phyloP scores from a whole-genome alignment of 2,888 invertebrate species.

The Sarcophaga rosellei region DNA sequence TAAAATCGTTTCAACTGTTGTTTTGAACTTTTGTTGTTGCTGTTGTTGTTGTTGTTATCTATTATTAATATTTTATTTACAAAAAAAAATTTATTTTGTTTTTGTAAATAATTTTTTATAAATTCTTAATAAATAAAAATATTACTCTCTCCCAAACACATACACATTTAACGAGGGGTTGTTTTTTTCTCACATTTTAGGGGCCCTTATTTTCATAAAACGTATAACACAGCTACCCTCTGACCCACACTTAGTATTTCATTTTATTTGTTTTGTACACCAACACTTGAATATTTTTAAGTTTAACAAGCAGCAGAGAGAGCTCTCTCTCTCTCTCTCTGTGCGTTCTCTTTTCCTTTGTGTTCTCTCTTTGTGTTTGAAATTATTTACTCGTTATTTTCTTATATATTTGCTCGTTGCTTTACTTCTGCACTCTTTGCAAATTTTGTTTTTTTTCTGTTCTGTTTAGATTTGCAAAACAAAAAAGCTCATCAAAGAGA shows the following conservation, averaged over 20 bases:
- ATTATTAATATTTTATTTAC: no score
- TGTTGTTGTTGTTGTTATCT: no score
- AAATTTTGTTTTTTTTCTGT: conserved; percentile 36
- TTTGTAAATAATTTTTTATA: conserved; percentile 8
- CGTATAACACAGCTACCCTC: conserved; percentile 42
- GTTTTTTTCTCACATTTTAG: not conserved
- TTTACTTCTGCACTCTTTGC: conserved; percentile 23
- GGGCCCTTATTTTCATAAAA: conserved; percentile 37
- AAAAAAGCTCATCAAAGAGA: not conserved
- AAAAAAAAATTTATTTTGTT: not conserved
- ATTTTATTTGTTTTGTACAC: conserved; percentile 20
- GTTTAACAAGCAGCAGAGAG: conserved; percentile 2
- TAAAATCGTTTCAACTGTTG: conserved; percentile 62
- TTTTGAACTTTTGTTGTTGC: not conserved
- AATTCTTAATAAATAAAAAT: not conserved
- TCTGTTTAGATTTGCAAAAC: conserved; percentile 38
- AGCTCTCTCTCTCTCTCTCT: conserved; percentile 17
- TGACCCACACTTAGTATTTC: conserved; percentile 59
- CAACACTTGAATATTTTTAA: not conserved
- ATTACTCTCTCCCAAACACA: not conserved
- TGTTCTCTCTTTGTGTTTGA: not conserved
- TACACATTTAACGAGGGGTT: conserved; percentile 18
- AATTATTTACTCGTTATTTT: conserved; percentile 47
- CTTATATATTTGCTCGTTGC: conserved; percentile 31
- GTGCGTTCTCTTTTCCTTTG: no score